Conservation (phyloP, 1,140 invertebrate species). For the Andrena cerasifolii region DNA sequence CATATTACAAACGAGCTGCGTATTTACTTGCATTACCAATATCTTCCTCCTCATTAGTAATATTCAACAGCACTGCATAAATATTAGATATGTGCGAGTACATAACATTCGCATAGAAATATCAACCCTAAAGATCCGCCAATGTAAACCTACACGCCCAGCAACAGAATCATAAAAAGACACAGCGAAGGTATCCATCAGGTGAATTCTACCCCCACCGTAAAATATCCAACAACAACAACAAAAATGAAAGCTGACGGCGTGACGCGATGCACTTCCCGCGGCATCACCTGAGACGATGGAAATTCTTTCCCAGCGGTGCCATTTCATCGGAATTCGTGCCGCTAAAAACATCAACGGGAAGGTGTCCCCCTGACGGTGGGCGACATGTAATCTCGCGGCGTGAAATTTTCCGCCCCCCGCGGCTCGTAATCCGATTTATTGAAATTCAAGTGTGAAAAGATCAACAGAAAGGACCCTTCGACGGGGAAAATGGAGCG, state of each 20-base stretch:
- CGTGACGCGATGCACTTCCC: not conserved
- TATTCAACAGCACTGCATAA: too few species aligned
- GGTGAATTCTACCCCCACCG: too few species aligned
- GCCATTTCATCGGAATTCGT: conserved; percentile 50
- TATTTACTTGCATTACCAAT: too few species aligned
- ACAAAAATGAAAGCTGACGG: not conserved
- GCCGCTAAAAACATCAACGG: conserved; percentile 6
- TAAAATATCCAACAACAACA: too few species aligned
- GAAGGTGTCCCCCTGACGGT: not conserved
- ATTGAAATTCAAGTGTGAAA: conserved; percentile 51
- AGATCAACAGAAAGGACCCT: conserved; percentile 52
- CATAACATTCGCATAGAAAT: too few species aligned
- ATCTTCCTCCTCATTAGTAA: too few species aligned
- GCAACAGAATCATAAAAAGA: too few species aligned
- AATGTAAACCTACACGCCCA: too few species aligned
- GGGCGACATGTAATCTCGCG: conserved; percentile 1
- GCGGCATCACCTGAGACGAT: not conserved
- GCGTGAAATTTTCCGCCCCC: conserved; percentile 30
- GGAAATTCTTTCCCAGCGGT: not conserved
- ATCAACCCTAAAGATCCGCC: too few species aligned
- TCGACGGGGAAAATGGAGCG: conserved; percentile 44
- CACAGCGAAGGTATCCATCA: too few species aligned
- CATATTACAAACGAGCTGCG: too few species aligned
- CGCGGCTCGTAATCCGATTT: conserved; percentile 47
- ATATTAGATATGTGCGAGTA: too few species aligned